Evolutionary conservation across 2,888 invertebrate genomes (phyloP).

Genomic region (Nebria brevicollis): DNA sequence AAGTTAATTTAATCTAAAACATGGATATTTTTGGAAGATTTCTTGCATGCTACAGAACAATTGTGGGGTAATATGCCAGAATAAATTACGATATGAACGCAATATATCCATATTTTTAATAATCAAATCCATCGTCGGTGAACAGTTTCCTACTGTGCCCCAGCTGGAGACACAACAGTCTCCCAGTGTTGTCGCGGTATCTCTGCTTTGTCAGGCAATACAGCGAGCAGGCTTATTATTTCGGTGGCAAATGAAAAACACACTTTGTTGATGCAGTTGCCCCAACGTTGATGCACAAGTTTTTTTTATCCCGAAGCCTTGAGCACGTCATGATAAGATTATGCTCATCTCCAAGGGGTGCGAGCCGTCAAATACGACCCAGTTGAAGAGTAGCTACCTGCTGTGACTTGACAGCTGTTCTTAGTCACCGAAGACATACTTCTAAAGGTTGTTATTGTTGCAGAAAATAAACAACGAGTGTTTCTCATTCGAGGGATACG

Average conservation of each 20-base stretch:
- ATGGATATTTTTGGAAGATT: too few relatives aligned
- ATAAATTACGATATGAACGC: too few relatives aligned
- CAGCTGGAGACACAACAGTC: constrained; percentile 7
- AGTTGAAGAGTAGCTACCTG: constrained; percentile 23
- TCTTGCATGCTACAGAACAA: too few relatives aligned
- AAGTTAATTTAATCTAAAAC: too few relatives aligned
- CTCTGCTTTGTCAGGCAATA: not conserved
- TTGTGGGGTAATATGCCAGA: too few relatives aligned
- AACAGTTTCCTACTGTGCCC: not conserved
- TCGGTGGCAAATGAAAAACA: constrained; percentile 23
- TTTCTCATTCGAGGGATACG: not conserved
- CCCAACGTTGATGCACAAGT: constrained; percentile 20
- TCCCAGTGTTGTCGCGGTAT: not conserved
- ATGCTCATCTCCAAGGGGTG: constrained; percentile 37
- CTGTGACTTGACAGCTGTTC: constrained; percentile 39
- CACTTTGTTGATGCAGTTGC: constrained; percentile 40
- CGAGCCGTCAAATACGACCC: constrained; percentile 5
- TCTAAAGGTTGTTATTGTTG: constrained; percentile 34
- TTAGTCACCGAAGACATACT: constrained; percentile 22
- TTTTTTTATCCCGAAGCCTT: constrained; percentile 17
- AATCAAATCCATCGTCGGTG: not conserved
- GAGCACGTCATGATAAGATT: constrained; percentile 37
- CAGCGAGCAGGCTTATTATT: constrained; percentile 31
- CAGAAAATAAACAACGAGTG: constrained; percentile 4
- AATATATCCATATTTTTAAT: not conserved